phyloP scores from a whole-genome alignment of 2,797 vertebrate genomes.

The Benthosema pterotum region DNA sequence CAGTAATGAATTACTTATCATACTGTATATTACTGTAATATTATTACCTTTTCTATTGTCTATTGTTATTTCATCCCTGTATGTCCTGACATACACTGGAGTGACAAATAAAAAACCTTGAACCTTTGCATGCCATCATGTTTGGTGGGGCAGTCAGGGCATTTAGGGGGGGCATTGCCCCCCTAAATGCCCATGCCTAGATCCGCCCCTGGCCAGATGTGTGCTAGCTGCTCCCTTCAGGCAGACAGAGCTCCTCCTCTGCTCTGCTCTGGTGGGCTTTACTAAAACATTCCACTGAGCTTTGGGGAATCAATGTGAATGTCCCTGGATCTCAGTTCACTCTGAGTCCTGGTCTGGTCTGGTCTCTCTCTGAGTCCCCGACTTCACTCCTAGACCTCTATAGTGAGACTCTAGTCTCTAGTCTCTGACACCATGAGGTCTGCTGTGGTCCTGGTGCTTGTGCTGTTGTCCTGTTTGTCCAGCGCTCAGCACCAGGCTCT shows the following conservation, averaged over 20 bases:
- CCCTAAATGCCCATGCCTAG: too few species aligned
- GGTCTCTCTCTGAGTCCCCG: conserved; percentile 47
- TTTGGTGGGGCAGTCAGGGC: too few species aligned
- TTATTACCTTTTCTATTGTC: too few species aligned
- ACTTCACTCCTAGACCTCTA: conserved; percentile 24
- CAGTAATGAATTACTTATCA: too few species aligned
- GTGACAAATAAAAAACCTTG: conserved; percentile 39
- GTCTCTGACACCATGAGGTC: conserved; percentile 68
- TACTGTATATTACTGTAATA: too few species aligned
- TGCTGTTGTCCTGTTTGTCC: conserved; percentile 76
- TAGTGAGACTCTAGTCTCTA: too few species aligned
- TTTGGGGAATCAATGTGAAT: conserved; percentile 23
- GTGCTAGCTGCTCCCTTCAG: too few species aligned
- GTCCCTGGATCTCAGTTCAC: conserved; percentile 48
- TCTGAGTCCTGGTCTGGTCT: background rate
- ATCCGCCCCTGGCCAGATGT: too few species aligned
- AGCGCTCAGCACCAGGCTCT: conserved; percentile 88
- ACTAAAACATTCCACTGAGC: conserved; percentile 83
- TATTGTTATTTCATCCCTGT: conserved; percentile 19
- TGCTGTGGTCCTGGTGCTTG: conserved; percentile 74
- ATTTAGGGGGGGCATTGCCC: too few species aligned
- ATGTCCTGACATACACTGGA: too few species aligned
- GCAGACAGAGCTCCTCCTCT: conserved; percentile 76
- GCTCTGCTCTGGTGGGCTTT: too few species aligned
- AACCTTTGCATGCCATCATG: too few species aligned